These are phyloP conservation scores for Argyresthia albistria DNA, from an alignment of 2,888 invertebrate species.

Conservation along the genomic window DNA sequence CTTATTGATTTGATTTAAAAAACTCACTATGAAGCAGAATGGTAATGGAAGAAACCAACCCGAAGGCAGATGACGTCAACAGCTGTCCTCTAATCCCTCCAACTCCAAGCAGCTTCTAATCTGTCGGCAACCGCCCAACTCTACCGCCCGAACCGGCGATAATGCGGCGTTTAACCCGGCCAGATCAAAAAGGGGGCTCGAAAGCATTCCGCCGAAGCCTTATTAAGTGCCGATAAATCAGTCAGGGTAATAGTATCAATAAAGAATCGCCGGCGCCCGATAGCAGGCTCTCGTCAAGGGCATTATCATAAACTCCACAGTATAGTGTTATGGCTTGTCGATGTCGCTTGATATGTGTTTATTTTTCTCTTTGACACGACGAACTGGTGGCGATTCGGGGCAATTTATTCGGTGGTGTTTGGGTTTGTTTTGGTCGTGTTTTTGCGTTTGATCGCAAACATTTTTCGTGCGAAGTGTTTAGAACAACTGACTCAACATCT, in stretches of 20 bases:
- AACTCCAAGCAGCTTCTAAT: neutral
- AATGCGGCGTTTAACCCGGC: constrained; percentile 14
- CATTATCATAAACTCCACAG: constrained; percentile 58
- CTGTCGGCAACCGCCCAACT: neutral
- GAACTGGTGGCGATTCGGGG: constrained; percentile 19
- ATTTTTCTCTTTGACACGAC: constrained; percentile 33
- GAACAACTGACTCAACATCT: too few relatives aligned
- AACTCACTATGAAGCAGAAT: too few relatives aligned
- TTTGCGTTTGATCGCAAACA: too few relatives aligned
- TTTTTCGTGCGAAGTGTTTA: too few relatives aligned
- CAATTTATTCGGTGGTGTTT: constrained; percentile 64
- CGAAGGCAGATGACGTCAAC: too few relatives aligned
- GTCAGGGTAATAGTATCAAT: constrained; percentile 41
- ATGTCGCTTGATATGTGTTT: constrained; percentile 48
- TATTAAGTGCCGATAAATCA: constrained; percentile 36
- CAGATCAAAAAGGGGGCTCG: constrained; percentile 26
- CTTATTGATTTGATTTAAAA: too few relatives aligned
- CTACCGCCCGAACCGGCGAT: neutral
- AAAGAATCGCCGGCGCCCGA: constrained; percentile 49
- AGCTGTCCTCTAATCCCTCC: too few relatives aligned
- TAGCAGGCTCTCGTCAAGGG: constrained; percentile 41
- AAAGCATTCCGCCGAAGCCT: constrained; percentile 39
- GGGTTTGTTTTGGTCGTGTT: constrained; percentile 12
- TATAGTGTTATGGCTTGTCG: constrained; percentile 59
- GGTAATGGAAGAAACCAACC: too few relatives aligned